phyloP scores from a whole-genome alignment of 2,888 invertebrate species.

The Habrosyne pyritoides region DNA sequence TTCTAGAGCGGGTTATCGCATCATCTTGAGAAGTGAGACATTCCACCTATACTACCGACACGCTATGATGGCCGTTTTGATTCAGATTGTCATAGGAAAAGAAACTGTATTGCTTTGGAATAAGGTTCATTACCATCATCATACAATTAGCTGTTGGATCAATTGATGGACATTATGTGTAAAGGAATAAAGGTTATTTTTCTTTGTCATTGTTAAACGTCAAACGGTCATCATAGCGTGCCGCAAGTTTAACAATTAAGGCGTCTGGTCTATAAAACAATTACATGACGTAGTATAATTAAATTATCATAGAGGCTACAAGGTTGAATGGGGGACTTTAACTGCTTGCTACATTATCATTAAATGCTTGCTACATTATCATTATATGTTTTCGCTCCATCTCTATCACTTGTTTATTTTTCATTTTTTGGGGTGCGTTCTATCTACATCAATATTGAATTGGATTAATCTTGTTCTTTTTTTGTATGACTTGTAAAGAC shows the following conservation, averaged over 20 bases:
- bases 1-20: background rate
- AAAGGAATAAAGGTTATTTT: too few relatives aligned
- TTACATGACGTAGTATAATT: background rate
- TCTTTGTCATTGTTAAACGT: too few relatives aligned
- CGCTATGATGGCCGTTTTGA: too few relatives aligned
- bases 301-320: slow-evolving; percentile 21
- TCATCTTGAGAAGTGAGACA: background rate
- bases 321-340: slow-evolving; percentile 25
- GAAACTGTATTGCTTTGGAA: too few relatives aligned
- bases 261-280: background rate
- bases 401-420: background rate
- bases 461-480: too few relatives aligned
- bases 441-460: too few relatives aligned
- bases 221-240: too few relatives aligned
- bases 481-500: background rate
- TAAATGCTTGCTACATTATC: background rate
- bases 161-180: too few relatives aligned
- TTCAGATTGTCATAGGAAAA: too few relatives aligned
- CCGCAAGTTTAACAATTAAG: background rate
- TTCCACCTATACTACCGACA: too few relatives aligned
- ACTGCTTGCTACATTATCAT: background rate
- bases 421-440: background rate
- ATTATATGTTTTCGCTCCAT: background rate
- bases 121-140: too few relatives aligned
- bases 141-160: too few relatives aligned